These are phyloP conservation scores for Halcyon badia DNA, from an alignment of 2,797 vertebrate genomes.

Conservation along the genomic window DNA sequence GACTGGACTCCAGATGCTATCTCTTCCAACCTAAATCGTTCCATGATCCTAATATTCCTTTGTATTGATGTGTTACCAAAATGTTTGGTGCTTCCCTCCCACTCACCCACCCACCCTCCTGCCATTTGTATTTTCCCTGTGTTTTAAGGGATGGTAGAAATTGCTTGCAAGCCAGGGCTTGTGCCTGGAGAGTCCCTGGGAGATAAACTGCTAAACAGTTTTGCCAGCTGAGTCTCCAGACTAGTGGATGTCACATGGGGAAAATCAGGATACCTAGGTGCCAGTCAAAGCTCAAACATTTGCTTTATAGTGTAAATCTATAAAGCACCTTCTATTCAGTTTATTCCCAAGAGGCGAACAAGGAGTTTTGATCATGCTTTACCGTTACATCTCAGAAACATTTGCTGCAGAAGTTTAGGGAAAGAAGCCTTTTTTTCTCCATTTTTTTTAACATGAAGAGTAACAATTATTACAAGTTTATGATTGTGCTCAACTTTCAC, in stretches of 20 bases:
- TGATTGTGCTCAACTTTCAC: neutral
- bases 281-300: neutral
- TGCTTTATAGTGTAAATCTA: neutral
- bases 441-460: fast-evolving
- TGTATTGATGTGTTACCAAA: neutral
- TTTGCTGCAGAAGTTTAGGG: neutral
- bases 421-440: neutral
- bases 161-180: neutral
- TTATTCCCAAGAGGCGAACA: neutral
- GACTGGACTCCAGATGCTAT: neutral
- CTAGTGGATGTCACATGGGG: neutral
- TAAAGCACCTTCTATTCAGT: neutral
- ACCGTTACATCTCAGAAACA: neutral
- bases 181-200: neutral
- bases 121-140: neutral
- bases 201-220: neutral
- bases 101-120: fast-evolving
- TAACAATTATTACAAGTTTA: neutral
- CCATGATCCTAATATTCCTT: neutral
- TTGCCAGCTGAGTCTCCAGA: neutral
- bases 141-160: neutral
- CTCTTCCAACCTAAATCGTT: neutral
- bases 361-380: neutral
- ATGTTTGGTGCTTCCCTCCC: neutral
- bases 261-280: neutral